Conservation (phyloP, 2,888 invertebrate genomes). For the Anticlea derivata region DNA sequence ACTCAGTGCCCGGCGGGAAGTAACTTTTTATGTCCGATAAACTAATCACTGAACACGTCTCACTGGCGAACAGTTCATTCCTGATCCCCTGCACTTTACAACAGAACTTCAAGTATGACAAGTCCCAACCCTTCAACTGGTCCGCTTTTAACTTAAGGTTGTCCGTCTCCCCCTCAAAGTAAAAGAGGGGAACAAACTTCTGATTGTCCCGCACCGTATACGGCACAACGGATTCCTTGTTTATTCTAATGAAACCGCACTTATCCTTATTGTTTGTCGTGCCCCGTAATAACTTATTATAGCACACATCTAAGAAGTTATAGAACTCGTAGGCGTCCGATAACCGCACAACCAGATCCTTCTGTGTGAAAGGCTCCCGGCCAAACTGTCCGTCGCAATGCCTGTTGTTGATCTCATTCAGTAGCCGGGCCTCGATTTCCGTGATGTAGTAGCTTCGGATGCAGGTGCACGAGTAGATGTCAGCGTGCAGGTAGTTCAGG, state of each 20-base stretch:
- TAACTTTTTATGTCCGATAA: slow-evolving; percentile 95
- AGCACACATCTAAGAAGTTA: slow-evolving; percentile 94
- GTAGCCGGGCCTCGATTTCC: slow-evolving; percentile 93
- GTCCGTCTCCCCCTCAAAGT: slow-evolving; percentile 95
- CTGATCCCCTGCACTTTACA: slow-evolving; percentile 97
- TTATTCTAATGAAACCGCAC: slow-evolving; percentile 95
- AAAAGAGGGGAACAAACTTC: slow-evolving; percentile 96
- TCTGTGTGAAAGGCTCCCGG: slow-evolving; percentile 92
- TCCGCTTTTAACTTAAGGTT: slow-evolving; percentile 94
- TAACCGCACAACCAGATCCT: slow-evolving; percentile 95
- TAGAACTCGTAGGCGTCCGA: slow-evolving; percentile 95
- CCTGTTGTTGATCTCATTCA: slow-evolving; percentile 96
- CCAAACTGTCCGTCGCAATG: slow-evolving; percentile 97
- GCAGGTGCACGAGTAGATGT: slow-evolving; percentile 95
- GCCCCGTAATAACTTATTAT: slow-evolving; percentile 90
- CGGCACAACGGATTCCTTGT: slow-evolving; percentile 96
- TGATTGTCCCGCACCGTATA: slow-evolving; percentile 92
- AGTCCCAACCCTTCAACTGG: slow-evolving; percentile 95
- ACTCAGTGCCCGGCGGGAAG: slow-evolving; percentile 94
- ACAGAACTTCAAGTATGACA: slow-evolving; percentile 96
- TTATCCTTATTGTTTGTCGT: slow-evolving; percentile 89
- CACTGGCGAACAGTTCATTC: slow-evolving; percentile 95
- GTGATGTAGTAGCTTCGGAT: slow-evolving; percentile 97
- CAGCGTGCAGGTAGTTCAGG: slow-evolving; percentile 93
- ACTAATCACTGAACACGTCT: slow-evolving; percentile 95